Evolutionary conservation across 2,888 invertebrate species (phyloP).

Genomic region (Anarsia innoxiella): DNA sequence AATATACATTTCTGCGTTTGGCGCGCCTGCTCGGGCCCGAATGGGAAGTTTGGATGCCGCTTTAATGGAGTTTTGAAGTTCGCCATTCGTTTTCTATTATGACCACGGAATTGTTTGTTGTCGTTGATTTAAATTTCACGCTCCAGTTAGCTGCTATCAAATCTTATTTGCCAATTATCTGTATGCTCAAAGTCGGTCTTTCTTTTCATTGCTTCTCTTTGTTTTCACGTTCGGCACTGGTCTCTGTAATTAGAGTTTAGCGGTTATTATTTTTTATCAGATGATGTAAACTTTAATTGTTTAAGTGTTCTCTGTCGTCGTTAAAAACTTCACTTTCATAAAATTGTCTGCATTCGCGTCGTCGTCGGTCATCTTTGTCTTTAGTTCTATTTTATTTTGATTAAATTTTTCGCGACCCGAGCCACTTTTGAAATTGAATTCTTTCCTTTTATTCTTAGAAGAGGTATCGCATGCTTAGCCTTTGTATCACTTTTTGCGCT

Average conservation of each 20-base stretch:
- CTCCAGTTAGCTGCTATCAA: constrained; percentile 52
- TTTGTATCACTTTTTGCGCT: constrained; percentile 72
- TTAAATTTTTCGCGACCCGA: constrained; percentile 52
- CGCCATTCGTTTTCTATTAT: constrained; percentile 65
- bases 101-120: constrained; percentile 56
- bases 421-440: constrained; percentile 67
- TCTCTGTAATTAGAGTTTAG: too few relatives aligned
- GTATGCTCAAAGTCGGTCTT: constrained; percentile 27
- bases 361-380: constrained; percentile 43
- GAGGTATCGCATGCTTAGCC: constrained; percentile 70
- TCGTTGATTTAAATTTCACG: constrained; percentile 65
- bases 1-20: constrained; percentile 62
- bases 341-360: constrained; percentile 24
- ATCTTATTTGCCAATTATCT: constrained; percentile 53
- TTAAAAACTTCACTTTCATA: constrained; percentile 8
- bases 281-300: too few relatives aligned
- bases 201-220: constrained; percentile 27
- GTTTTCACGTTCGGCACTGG: constrained; percentile 27
- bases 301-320: constrained; percentile 1
- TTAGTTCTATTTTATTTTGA: constrained; percentile 53
- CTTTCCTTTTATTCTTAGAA: constrained; percentile 70
- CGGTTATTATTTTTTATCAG: too few relatives aligned
- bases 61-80: constrained; percentile 68
- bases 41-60: constrained; percentile 58
- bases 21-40: constrained; percentile 51